Percentiles rank a stretch among this genome's conserved stretches.
Conservation (phyloP, 2,888 invertebrate genomes). For the Drosophila antonietae region DNA sequence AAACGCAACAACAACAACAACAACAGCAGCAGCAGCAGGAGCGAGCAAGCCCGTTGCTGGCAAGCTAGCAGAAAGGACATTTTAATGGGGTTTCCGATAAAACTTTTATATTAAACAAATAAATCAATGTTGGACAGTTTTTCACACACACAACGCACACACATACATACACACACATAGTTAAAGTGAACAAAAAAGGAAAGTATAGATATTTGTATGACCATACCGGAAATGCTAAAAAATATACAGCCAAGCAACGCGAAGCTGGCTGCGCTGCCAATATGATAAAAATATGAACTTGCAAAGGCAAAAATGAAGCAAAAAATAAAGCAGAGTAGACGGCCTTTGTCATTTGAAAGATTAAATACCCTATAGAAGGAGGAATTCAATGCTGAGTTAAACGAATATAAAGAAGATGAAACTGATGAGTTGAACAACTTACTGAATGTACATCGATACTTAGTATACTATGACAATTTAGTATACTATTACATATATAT, state of each 20-base stretch:
- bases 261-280: constrained; percentile 70
- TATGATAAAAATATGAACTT: constrained; percentile 80
- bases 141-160: constrained; percentile 60
- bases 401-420: background rate
- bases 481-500: no score
- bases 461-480: no score
- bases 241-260: constrained; percentile 63
- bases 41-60: constrained; percentile 49
- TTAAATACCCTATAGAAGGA: constrained; percentile 33
- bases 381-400: background rate
- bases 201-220: constrained; percentile 72
- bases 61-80: constrained; percentile 81
- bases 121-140: constrained; percentile 81
- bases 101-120: constrained; percentile 81
- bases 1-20: constrained; percentile 59
- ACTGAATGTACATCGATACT: no score
- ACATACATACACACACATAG: constrained; percentile 59
- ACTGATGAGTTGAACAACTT: no score
- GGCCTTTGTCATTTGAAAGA: background rate
- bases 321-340: background rate
- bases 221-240: constrained; percentile 76
- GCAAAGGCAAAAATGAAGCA: constrained; percentile 55
- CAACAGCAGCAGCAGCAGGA: constrained; percentile 53
- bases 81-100: constrained; percentile 83
- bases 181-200: constrained; percentile 58